Base-by-base conservation (phyloP, 1,140 invertebrate genomes). In the Polypedilum vanderplanki region DNA sequence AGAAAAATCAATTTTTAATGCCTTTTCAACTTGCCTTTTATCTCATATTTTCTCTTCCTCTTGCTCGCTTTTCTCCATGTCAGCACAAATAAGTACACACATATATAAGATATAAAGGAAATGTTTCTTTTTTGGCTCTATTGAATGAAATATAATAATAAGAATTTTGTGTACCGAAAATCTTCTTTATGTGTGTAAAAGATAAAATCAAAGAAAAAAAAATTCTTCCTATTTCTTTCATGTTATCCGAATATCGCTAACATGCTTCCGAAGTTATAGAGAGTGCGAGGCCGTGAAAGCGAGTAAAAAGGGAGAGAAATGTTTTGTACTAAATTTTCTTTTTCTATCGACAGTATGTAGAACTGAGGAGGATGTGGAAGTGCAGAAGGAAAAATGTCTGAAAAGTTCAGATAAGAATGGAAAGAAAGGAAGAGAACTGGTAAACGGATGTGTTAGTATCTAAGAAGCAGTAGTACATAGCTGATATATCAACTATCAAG, bases 351-450 rank as follows among this genome's bases (percentile, higher is more conserved):
- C 46, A 57, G 46, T 4, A 57, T 12, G n/a, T n/a, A 57, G 15
- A 57, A 57, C 4, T 46, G 1, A 3, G 8, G 15, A 46, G 41
- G 46, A 57, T n/a, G 46, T 57, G 46, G 46, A 57, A 57, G 46
- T 57, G 10, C 46, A 57, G 46, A 12, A 70, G 18, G 20, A 70
- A 70, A 70, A 70, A 70, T 70, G 65, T 70, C 65, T 70, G 65
- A 70, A 70, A 70, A 70, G 65, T 70, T 70, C 17, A 70, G 65
- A 70, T 70, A 70, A 70, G 65, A 22, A 70, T 70, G 65, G 20
- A 70, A 20, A 17, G n/a, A n/a, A 67, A 70, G 18, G 18, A 22
- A 18, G 17, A 57, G 4, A n/a, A 12, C 46, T 57, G 46, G 12
- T 57, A 57, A 57, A 57, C 46, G 46, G 46, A 57, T 57, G n/a